Percentiles rank a stretch among this genome's conserved stretches.
Evolutionary conservation across 1,140 invertebrate species (phyloP).

Genomic region (Lamellibrachia luymesi): DNA sequence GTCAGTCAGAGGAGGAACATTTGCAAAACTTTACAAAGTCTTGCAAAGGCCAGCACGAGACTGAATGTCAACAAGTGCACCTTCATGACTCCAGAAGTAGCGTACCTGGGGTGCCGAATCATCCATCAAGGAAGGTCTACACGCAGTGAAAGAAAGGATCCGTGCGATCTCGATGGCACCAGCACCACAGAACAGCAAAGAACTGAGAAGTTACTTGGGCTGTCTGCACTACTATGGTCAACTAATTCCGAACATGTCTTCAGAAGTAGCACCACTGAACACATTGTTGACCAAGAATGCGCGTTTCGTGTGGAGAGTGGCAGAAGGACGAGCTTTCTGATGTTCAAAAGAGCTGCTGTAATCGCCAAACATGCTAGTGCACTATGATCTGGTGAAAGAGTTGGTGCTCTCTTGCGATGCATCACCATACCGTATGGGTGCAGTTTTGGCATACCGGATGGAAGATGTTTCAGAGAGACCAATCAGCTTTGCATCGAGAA

Average conservation of each 20-base stretch:
- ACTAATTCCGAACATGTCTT: not conserved
- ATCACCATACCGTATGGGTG: no score
- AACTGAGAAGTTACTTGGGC: not conserved
- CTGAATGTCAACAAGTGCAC: not conserved
- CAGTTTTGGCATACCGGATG: no score
- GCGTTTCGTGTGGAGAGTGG: no score
- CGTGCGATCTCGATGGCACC: not conserved
- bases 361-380: no score
- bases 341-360: no score
- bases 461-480: slow-evolving; percentile 17
- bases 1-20: slow-evolving; percentile 28
- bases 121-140: not conserved
- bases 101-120: not conserved
- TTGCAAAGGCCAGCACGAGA: not conserved
- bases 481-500: slow-evolving; percentile 55
- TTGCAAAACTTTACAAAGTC: slow-evolving; percentile 4
- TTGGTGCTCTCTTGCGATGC: no score
- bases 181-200: not conserved
- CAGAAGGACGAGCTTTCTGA: no score
- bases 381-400: no score
- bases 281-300: not conserved
- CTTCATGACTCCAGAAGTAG: not conserved
- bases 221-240: no score
- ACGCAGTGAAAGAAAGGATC: not conserved
- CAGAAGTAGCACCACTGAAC: not conserved